phyloP scores from a whole-genome alignment of 2,797 vertebrate genomes.

The Ptychadena robeensis region DNA sequence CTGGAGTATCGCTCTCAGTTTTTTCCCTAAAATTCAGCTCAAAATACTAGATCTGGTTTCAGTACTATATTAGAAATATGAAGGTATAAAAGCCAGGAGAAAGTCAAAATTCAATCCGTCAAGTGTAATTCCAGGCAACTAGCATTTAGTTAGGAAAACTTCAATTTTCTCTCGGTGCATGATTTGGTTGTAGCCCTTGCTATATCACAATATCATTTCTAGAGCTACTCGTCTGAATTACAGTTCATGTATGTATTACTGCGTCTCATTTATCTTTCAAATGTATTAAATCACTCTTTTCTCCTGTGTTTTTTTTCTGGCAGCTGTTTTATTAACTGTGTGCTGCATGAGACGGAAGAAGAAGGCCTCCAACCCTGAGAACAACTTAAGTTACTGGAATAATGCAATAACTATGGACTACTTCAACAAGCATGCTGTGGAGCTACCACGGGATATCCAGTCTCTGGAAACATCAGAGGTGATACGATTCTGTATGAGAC shows the following conservation, averaged over 20 bases:
- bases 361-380: conserved; percentile 94
- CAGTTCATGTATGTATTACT: background rate
- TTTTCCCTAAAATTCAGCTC: too few relatives aligned
- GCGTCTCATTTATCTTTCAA: background rate
- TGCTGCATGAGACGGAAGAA: conserved; percentile 96
- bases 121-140: too few relatives aligned
- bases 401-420: conserved; percentile 99
- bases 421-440: conserved; percentile 95
- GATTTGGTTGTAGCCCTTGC: too few relatives aligned
- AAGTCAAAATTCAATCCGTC: too few relatives aligned
- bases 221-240: background rate
- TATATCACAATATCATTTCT: too few relatives aligned
- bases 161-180: too few relatives aligned
- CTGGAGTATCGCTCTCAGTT: too few relatives aligned
- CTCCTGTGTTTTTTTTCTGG: conserved; percentile 64
- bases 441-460: conserved; percentile 94
- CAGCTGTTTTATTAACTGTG: conserved; percentile 94
- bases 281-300: background rate
- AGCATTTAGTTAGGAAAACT: too few relatives aligned
- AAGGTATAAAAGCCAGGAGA: too few relatives aligned
- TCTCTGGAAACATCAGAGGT: conserved; percentile 95
- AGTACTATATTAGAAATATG: too few relatives aligned
- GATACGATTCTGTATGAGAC: conserved; percentile 51
- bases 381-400: conserved; percentile 99
- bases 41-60: too few relatives aligned